phyloP scores from a whole-genome alignment of 2,113 vertebrate genomes.

The Sphyrna mokarran region DNA sequence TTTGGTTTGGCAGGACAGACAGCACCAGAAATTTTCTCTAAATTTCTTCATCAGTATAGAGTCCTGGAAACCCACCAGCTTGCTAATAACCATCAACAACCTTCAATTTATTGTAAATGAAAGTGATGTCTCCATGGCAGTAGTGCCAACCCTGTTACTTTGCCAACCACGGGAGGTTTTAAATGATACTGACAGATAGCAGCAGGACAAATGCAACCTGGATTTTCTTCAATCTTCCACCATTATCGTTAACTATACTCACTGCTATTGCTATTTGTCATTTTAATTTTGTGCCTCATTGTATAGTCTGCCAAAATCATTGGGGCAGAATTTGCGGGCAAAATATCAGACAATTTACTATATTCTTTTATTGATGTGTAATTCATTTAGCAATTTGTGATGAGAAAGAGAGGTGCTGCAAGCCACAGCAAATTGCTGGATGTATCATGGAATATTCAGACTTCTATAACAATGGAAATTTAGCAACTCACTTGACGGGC shows the following conservation, averaged over 20 bases:
- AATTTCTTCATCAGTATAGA: background rate
- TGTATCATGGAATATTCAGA: background rate
- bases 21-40: background rate
- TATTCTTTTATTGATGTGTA: background rate
- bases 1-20: background rate
- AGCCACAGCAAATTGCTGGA: background rate
- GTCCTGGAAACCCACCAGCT: constrained; percentile 1
- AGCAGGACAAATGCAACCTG: background rate
- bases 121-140: background rate
- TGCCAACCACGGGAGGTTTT: background rate
- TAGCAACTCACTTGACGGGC: background rate
- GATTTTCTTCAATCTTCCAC: background rate
- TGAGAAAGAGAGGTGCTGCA: background rate
- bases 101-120: background rate
- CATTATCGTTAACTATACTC: background rate
- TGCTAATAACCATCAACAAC: background rate
- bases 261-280: background rate
- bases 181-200: background rate
- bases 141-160: background rate
- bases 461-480: background rate
- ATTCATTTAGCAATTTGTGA: background rate
- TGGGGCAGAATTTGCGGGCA: background rate
- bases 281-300: background rate
- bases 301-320: background rate
- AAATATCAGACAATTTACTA: background rate